Evolutionary conservation across 2,797 vertebrate genomes (phyloP).

Genomic region (Eleutherodactylus coqui): DNA sequence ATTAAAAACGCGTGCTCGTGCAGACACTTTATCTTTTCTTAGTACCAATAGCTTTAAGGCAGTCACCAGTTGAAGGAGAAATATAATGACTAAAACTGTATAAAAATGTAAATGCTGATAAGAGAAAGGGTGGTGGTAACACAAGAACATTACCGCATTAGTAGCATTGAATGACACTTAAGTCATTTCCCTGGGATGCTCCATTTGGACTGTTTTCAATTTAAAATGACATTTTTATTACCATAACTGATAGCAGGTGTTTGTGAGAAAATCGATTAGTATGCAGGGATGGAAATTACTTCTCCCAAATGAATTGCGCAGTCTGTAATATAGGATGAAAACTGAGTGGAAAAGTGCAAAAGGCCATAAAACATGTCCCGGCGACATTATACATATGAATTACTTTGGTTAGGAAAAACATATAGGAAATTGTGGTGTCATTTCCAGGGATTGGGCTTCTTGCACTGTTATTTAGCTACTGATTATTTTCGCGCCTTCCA

Average conservation of each 20-base stretch:
- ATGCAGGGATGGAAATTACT: slow-evolving; percentile 84
- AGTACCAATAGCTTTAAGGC: slow-evolving; percentile 61
- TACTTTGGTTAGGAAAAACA: slow-evolving; percentile 70
- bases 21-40: slow-evolving; percentile 60
- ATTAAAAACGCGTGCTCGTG: slow-evolving; percentile 53
- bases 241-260: slow-evolving; percentile 85
- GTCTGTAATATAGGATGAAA: slow-evolving; percentile 79
- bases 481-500: slow-evolving; percentile 62
- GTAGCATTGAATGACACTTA: slow-evolving; percentile 81
- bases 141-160: slow-evolving; percentile 77
- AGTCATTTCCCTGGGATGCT: slow-evolving; percentile 82
- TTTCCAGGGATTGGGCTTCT: slow-evolving; percentile 63
- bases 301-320: slow-evolving; percentile 82
- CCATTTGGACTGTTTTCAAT: slow-evolving; percentile 81
- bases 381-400: slow-evolving; percentile 77
- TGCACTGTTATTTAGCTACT: slow-evolving; percentile 55
- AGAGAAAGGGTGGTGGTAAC: slow-evolving; percentile 72
- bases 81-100: slow-evolving; percentile 70
- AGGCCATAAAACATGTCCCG: slow-evolving; percentile 74
- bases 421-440: slow-evolving; percentile 67
- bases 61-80: slow-evolving; percentile 64
- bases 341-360: slow-evolving; percentile 76
- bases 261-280: slow-evolving; percentile 84
- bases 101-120: slow-evolving; percentile 74
- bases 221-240: slow-evolving; percentile 84